Evolutionary conservation across 2,888 invertebrate species (phyloP), one percentile per base, ranked within the genome.

Genomic region (Thymelicus acteon): DNA sequence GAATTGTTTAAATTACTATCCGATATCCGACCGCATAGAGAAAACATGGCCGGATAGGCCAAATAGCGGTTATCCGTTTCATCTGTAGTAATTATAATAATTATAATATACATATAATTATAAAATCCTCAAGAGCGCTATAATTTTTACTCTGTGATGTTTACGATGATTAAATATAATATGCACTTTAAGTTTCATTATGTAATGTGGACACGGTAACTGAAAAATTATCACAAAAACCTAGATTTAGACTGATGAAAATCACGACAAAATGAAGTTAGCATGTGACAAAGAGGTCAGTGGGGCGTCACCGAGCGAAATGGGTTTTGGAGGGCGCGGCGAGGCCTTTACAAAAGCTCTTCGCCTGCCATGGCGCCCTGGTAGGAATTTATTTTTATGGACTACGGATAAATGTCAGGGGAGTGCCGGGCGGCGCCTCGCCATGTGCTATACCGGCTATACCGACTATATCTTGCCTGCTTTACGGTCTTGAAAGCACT

Each of bases 361-460:
- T 85, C 80, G 77, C 82, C 75, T 75, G 81, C 83, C 78, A 88
- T 92, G 90, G 79, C 88, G 79, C 86, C 90, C 92, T 91, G 85
- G 91, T 92, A 88, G 87, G 88, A 88, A 89, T 91, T 91, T 92
- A 91, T 92, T 93, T 93, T 93, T 93, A 93, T 91, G 92, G 90
- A 88, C 88, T 87, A 85, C 85, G 89, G 87, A 86, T 88, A 93
- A 92, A 92, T 92, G 92, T 85, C 92, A 91, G 87, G 91, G 91
- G 92, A 87, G 92, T 88, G 92, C 85, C 83, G 87, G 88, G 88
- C 84, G 88, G 86, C 86, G 82, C 83, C 83, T 78, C 74, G 72
- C 2, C 76, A 80, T 77, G 79, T 81, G 80, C 19, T 19, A 19
- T 19, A 19, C 19, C 19, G 19, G 31, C 31, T 31, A 31, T 31